phyloP scores from a whole-genome alignment of 2,888 invertebrate species.

The Ophioninae sp. region DNA sequence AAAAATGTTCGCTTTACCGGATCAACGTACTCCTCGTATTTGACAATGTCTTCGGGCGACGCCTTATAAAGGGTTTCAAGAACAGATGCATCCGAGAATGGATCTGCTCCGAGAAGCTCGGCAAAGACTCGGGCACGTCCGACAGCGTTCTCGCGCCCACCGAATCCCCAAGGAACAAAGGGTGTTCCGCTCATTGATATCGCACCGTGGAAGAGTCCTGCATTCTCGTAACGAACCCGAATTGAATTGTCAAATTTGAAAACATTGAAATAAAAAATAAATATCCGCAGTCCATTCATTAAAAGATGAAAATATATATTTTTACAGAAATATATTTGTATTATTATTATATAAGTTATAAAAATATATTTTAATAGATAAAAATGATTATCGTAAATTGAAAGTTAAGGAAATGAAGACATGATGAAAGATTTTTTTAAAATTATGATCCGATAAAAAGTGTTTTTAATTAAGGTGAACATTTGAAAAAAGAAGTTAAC shows the following conservation, averaged over 20 bases:
- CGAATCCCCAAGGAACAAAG: constrained; percentile 82
- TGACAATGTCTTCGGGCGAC: constrained; percentile 78
- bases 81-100: constrained; percentile 73
- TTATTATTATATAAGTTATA: too few relatives aligned
- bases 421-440: too few relatives aligned
- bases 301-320: too few relatives aligned
- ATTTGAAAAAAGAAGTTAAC: not conserved
- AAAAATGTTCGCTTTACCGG: too few relatives aligned
- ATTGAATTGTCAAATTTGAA: not conserved
- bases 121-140: constrained; percentile 76
- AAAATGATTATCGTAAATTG: too few relatives aligned
- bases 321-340: too few relatives aligned
- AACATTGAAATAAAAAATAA: not conserved
- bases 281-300: too few relatives aligned
- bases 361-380: too few relatives aligned
- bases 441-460: too few relatives aligned
- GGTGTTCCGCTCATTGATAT: constrained; percentile 83
- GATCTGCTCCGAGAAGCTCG: constrained; percentile 71
- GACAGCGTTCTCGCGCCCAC: constrained; percentile 19
- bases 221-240: not conserved
- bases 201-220: constrained; percentile 83
- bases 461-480: too few relatives aligned
- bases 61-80: constrained; percentile 79
- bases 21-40: not conserved
- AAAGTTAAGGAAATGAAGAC: too few relatives aligned